A percentile compares a stretch with the other conserved stretches of the same genome.
Conservation (phyloP, 2,113 vertebrate genomes). For the Chamaetylas fuelleborni region DNA sequence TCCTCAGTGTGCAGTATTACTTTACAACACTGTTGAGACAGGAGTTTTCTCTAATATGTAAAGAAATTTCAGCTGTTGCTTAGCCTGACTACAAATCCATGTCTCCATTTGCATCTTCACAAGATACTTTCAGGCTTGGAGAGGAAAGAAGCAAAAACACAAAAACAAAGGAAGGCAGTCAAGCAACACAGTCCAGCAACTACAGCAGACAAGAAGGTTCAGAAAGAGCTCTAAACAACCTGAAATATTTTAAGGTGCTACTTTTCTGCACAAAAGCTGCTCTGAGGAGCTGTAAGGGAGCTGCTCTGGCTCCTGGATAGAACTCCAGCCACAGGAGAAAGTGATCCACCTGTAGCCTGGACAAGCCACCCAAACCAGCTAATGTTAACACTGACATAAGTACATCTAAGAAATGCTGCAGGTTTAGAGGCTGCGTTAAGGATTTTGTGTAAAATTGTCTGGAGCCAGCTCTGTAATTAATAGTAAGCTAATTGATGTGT, state of each 20-base stretch:
- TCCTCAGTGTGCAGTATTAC: background rate
- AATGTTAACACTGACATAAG: rapidly evolving
- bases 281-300: background rate
- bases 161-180: background rate
- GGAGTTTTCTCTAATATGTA: background rate
- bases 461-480: background rate
- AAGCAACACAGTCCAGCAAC: background rate
- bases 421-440: background rate
- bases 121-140: background rate
- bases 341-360: background rate
- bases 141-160: background rate
- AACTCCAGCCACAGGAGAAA: background rate
- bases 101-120: background rate
- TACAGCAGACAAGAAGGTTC: background rate
- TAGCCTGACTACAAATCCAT: background rate
- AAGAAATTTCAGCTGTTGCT: background rate
- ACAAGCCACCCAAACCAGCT: background rate
- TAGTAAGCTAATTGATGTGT: background rate
- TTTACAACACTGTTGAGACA: background rate
- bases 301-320: background rate
- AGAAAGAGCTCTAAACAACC: background rate
- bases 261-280: background rate
- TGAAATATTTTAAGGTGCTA: background rate
- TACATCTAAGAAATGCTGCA: background rate
- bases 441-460: background rate